phyloP scores from a whole-genome alignment of 2,888 invertebrate genomes.

The Torymus tubicola region DNA sequence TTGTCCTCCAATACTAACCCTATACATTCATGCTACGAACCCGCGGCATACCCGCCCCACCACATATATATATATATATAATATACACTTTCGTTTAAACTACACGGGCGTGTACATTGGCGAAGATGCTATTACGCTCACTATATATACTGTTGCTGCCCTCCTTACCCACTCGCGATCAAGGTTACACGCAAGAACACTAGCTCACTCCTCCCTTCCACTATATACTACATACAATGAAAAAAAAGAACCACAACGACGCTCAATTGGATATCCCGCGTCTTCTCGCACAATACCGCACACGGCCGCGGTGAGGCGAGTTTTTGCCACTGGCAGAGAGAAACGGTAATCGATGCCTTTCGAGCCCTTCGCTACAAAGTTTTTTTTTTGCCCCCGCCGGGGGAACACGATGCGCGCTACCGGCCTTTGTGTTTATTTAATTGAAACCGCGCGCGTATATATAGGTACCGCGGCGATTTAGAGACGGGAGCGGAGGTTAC shows the following conservation, averaged over 20 bases:
- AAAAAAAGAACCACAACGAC: constrained; percentile 21
- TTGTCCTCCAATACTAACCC: no score
- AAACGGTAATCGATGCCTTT: constrained; percentile 55
- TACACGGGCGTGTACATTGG: constrained; percentile 7
- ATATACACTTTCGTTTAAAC: constrained; percentile 21
- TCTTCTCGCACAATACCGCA: constrained; percentile 17
- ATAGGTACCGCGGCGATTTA: constrained; percentile 1
- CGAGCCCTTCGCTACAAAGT: neutral
- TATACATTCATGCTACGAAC: neutral
- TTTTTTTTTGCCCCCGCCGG: constrained; percentile 15
- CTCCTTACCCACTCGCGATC: constrained; percentile 10
- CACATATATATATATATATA: no score
- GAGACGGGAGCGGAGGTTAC: constrained; percentile 21
- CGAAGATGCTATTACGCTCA: neutral
- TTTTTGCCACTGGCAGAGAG: constrained; percentile 36
- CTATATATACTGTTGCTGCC: no score
- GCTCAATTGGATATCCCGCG: constrained; percentile 34
- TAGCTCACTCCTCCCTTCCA: neutral
- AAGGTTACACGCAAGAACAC: constrained; percentile 1
- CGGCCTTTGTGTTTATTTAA: constrained; percentile 50
- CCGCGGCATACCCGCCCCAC: neutral
- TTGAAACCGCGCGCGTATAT: constrained; percentile 26
- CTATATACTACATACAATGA: neutral
- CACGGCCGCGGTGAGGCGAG: constrained; percentile 8
- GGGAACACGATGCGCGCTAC: constrained; percentile 45